Base-by-base conservation (phyloP, 2,888 invertebrate genomes). In the Cepaea hortensis region DNA sequence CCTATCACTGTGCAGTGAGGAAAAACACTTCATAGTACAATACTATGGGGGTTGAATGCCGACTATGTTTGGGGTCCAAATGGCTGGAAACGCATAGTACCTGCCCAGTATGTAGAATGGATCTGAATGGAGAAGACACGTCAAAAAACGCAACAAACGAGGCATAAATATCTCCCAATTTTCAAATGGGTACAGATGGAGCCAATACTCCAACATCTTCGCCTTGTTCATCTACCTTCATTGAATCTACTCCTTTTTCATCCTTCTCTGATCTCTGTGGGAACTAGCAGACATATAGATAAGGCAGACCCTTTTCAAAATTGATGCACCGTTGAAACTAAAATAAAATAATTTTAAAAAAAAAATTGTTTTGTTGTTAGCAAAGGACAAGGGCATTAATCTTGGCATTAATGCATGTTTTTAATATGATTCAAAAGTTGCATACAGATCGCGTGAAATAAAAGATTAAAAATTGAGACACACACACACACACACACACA, bases 51-150 rank as follows among this genome's bases (percentile, higher is more conserved):
- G 35, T 35, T 35, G 35, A 35, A 35, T 35, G 35, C 35, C 35
- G 0, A 35, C 35, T 35, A 35, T 35, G 35, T 35, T 35, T 35
- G 35, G 35, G 35, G 35, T 35, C 35, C 35, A 35, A 35, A 35
- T 35, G 35, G 35, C 35, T 35, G 35, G 35, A 35, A 35, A 35
- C 35, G 95, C 98, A 98, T 95, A 98, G 98, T 88, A 98, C 98
- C 80, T 98, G 98, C 94, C 98, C 98, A 87, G 97, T 98, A 91
- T 98, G 98, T 95, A 96, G 98, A 87, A 97, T 97, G 95, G 96
- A 96, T 93, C 95, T 97, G 91, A 95, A 95, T 89, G 95, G 95
- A 89, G 95, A 95, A 90, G 93, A 93, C 82, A 91, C 91, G 0
- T 90, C n/a, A n/a, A n/a, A n/a, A 35, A 35, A 35, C 35, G 35